Conservation (phyloP, 2,888 invertebrate species). For the Drosophila monieri region DNA sequence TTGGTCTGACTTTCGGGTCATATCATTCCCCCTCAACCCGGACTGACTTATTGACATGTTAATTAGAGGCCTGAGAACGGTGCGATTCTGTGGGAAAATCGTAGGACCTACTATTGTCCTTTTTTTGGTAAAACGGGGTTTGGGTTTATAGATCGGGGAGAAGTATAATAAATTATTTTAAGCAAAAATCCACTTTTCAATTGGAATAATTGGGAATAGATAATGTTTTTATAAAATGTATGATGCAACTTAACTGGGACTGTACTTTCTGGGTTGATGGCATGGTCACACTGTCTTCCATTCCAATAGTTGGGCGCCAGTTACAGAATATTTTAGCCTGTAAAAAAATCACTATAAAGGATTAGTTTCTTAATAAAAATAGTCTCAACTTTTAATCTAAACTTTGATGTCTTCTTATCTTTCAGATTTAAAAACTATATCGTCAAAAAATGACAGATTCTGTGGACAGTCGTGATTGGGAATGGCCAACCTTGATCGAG, state of each 20-base stretch:
- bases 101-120: not conserved
- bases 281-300: not conserved
- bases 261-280: not conserved
- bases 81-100: slow-evolving; percentile 35
- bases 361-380: no score
- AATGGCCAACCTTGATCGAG: no score
- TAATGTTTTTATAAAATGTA: no score
- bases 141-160: not conserved
- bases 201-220: no score
- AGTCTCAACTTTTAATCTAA: no score
- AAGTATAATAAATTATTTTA: no score
- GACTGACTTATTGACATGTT: slow-evolving; percentile 41
- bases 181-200: no score
- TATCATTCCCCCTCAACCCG: not conserved
- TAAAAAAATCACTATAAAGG: no score
- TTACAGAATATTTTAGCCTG: not conserved
- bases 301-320: not conserved
- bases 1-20: slow-evolving; percentile 7
- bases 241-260: not conserved
- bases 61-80: slow-evolving; percentile 48
- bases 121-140: not conserved
- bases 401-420: no score
- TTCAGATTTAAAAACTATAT: no score
- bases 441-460: no score
- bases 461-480: no score